Evolutionary conservation across 1,140 invertebrate species (phyloP).

Genomic region (Pogonus chalceus): DNA sequence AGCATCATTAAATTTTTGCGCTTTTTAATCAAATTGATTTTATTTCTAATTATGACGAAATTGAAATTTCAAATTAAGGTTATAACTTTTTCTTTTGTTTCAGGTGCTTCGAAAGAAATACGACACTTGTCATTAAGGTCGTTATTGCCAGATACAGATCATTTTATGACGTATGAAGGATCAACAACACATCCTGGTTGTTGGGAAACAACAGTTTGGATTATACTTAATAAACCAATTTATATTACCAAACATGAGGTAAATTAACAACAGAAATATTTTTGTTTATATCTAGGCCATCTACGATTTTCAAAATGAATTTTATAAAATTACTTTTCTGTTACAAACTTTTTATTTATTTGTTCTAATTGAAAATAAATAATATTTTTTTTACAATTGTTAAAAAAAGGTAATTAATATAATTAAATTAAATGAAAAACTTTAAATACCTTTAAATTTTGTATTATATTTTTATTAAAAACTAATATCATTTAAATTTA

Average conservation of each 20-base stretch:
- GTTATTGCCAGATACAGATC: conserved; percentile 75
- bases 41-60: background rate
- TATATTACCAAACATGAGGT: conserved; percentile 90
- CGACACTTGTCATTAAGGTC: conserved; percentile 72
- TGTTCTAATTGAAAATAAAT: too few species aligned
- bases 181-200: conserved; percentile 90
- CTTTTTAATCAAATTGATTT: background rate
- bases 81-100: conserved; percentile 29
- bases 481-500: too few species aligned
- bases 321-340: too few species aligned
- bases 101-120: conserved; percentile 69
- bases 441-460: too few species aligned
- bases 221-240: conserved; percentile 92
- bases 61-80: background rate
- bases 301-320: too few species aligned
- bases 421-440: too few species aligned
- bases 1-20: background rate
- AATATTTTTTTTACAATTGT: too few species aligned
- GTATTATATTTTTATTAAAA: too few species aligned
- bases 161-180: conserved; percentile 97
- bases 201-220: conserved; percentile 89
- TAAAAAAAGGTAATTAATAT: too few species aligned
- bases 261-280: conserved; percentile 18
- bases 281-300: too few species aligned
- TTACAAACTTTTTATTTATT: too few species aligned